Base-by-base conservation (phyloP, 2,113 vertebrate genomes). In the Anarrhichthys ocellatus region DNA sequence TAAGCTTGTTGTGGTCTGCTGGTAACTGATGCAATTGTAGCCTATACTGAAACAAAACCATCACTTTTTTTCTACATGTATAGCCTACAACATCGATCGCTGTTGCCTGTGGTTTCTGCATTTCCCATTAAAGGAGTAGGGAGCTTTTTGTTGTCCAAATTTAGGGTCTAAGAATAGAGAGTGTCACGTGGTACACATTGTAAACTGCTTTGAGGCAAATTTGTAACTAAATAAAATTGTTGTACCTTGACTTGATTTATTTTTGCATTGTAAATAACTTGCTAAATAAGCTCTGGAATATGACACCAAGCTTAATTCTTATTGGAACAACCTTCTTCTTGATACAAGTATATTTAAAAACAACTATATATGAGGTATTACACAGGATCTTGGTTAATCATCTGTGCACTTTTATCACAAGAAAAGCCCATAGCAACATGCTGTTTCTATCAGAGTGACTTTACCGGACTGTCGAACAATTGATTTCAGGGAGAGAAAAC, bases 141-240 rank as follows among this genome's bases (percentile, higher is more conserved):
- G 3, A 20, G 24, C 24, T 58, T 14, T 58, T 29, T 2, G 13
- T 29, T 29, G 24, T 59, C 56, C 4, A 15, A 59, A 59, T 58
- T 5, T 11, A 59, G 13, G 14, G 11, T 58, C 24, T 59, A 59
- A 34, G 29, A 61, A 61, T 61, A 61, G 54, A 61, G 59, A 15
- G 7, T 34, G 59, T 61, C 15, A 61, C 15, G 8, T 61, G 54
- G 4, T 61, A 18, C 29, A 32, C 18, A 34, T 18, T 18, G 32
- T 38, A 44, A 46, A 44, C 18, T n/a, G 18, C 9, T 63, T 52
- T 71, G 32, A 71, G 32, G 75, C n/a, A 63, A 58, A 67, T 22
- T 36, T 58, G 9, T 58, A 27, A 6, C 40, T 24, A 56, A 59
- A 27, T 24, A 15, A 44, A 64, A 70, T 13, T 38, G 54, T 20